These are phyloP conservation scores for Elephantulus edwardii DNA, from an alignment of 2,113 vertebrate species.

Conservation along the genomic window DNA sequence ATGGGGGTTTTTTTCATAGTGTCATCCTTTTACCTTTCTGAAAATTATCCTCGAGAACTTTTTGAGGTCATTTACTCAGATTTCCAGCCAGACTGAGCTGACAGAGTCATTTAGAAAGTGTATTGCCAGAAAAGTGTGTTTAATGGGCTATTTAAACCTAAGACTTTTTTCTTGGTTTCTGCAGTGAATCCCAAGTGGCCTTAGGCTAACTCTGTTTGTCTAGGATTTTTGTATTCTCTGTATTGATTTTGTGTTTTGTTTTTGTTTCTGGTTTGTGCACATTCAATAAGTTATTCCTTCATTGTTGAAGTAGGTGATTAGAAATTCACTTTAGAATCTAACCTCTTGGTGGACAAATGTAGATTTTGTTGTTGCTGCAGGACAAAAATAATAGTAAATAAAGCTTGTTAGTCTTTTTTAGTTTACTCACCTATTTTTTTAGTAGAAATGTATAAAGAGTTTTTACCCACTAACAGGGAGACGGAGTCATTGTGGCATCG, in stretches of 20 bases:
- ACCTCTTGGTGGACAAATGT: not conserved
- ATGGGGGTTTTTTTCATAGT: not conserved
- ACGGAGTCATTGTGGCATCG: too few relatives aligned
- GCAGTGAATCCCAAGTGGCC: not conserved
- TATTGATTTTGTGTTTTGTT: not conserved
- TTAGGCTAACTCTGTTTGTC: not conserved
- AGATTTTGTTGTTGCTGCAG: not conserved
- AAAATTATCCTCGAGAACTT: not conserved
- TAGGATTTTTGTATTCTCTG: not conserved
- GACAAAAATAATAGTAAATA: not conserved
- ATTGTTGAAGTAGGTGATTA: not conserved
- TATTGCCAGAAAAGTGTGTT: not conserved
- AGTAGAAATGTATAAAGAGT: not conserved
- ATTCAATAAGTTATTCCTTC: not conserved
- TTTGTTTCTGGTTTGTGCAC: not conserved
- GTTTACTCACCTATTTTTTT: not conserved
- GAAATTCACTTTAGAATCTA: not conserved
- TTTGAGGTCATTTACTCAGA: not conserved
- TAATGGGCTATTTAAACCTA: not conserved
- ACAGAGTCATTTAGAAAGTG: not conserved
- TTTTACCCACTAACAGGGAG: not conserved
- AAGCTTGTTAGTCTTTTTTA: not conserved
- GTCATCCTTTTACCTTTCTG: not conserved
- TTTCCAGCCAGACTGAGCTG: not conserved
- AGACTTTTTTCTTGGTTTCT: not conserved